Evolutionary conservation across 2,888 invertebrate species (phyloP), one percentile per base, ranked within the genome.

Genomic region (Thelaira solivaga): DNA sequence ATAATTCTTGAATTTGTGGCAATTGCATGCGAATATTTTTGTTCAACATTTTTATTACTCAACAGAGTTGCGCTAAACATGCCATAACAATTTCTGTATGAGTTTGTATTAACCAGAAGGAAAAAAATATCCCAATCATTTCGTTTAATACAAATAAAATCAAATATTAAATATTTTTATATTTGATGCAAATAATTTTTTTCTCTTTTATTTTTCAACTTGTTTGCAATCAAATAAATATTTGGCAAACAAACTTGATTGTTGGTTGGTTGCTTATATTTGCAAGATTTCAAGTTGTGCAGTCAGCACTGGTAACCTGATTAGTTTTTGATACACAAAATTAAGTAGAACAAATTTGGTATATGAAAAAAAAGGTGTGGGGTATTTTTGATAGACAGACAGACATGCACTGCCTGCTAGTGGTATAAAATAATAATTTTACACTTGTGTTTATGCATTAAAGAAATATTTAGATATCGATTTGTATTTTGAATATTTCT

Each of bases 331-430:
- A 68, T 75, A 53, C 67, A 61, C 68, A 22, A 68, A 45, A 75
- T 68, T 68, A 61, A 68, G 61, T 61, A 53, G 67, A 68, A 68
- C 67, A 67, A 75, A 75, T 68, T 75, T 39, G 8, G 6, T 68
- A 43, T 6, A 29, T 6, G 20, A 26, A 43, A 55, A 72, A 16
- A 11, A 47, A 57, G 64, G 72, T 72, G 72, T 64, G 72, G 72
- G n/a, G 3, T 16, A 8, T n/a, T 47, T 51, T 39, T 64, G 29
- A 47, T 64, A 6, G 10, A 29, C 29, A 53, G 13, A 45, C 36
- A 6, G 10, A 29, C 29, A 53, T 10, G 34, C 36, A 34, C 3
- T 13, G 34, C 16, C 18, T n/a, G 31, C 18, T 61, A 51, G 45
- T 22, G 16, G 4, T n/a, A 45, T 6, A 34, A 34, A 24, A 24